Percentiles rank a stretch among this genome's conserved stretches.
Conservation (phyloP, 2,888 invertebrate species). For the Apamea monoglypha region DNA sequence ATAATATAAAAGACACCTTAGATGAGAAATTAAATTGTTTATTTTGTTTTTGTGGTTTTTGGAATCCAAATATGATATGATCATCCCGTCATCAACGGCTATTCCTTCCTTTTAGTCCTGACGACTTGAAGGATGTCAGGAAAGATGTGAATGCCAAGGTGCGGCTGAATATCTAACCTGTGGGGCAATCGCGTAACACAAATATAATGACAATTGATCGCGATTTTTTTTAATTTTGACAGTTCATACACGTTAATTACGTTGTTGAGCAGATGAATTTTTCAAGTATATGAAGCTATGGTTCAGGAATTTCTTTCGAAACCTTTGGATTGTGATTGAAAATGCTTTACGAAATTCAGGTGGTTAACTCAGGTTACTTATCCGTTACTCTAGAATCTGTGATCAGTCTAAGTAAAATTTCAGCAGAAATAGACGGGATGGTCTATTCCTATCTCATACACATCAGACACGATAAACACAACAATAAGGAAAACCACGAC, state of each 20-base stretch:
- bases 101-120: not conserved
- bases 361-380: too few relatives aligned
- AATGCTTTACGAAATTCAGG: not conserved
- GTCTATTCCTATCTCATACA: constrained; percentile 25
- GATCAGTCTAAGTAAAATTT: not conserved
- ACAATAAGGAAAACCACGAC: not conserved
- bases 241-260: not conserved
- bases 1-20: not conserved
- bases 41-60: not conserved
- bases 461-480: constrained; percentile 12
- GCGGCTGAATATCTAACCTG: not conserved
- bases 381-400: not conserved
- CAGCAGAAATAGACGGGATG: constrained; percentile 18
- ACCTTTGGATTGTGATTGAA: not conserved
- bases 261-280: not conserved
- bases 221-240: not conserved
- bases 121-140: not conserved
- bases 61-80: not conserved
- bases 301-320: not conserved
- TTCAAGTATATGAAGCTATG: not conserved
- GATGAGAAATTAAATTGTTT: not conserved
- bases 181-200: not conserved
- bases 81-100: not conserved
- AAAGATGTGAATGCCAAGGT: not conserved
- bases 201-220: not conserved